Conservation (phyloP, 1,140 invertebrate genomes). For the Caerostris darwini region DNA sequence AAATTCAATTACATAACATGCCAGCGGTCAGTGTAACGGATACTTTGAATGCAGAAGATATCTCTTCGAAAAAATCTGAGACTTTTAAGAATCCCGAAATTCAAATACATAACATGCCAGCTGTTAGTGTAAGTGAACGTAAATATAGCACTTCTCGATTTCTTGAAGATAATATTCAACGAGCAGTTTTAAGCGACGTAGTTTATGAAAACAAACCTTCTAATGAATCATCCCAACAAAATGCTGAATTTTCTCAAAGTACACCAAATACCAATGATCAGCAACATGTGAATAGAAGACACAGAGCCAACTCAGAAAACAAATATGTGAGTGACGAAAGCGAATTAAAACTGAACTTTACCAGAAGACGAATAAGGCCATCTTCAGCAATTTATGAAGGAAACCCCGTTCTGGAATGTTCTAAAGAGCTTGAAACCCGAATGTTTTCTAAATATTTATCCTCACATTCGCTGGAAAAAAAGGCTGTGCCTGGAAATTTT, state of each 20-base stretch:
- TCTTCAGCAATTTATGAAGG: constrained; percentile 1
- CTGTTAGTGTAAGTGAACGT: not conserved
- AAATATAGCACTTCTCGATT: not conserved
- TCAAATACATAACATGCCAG: not conserved
- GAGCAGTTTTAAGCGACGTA: not conserved
- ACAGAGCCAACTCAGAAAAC: constrained; percentile 32
- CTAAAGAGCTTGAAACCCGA: not conserved
- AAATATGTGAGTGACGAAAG: constrained; percentile 77
- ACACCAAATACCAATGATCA: not conserved
- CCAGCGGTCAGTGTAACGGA: too few relatives aligned
- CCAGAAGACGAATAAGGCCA: constrained; percentile 55
- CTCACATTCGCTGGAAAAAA: not conserved
- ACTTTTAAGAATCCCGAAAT: not conserved
- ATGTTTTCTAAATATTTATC: constrained; percentile 24
- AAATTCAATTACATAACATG: too few relatives aligned
- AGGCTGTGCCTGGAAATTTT: not conserved
- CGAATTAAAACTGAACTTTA: constrained; percentile 73
- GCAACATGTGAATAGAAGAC: constrained; percentile 18
- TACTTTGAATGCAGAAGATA: not conserved
- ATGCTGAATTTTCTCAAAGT: not conserved
- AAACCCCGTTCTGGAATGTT: not conserved
- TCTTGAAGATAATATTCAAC: not conserved
- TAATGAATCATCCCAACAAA: not conserved
- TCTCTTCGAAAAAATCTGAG: not conserved
- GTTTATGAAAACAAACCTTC: not conserved